phyloP scores from a whole-genome alignment of 2,113 vertebrate species.

The Paratilapia polleni region DNA sequence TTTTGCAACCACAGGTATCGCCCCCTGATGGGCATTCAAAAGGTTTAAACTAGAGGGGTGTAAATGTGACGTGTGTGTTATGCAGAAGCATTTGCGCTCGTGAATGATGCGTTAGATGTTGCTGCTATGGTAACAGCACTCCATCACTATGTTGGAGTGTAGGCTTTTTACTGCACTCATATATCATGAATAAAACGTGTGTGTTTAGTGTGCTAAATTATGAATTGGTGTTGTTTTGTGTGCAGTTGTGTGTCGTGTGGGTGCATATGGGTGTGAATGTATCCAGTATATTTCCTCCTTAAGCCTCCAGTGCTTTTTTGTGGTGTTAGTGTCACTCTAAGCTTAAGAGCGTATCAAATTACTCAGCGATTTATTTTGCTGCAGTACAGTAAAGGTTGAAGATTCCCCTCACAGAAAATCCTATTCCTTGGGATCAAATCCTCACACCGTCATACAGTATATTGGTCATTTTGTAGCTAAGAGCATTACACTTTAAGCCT shows the following conservation, averaged over 20 bases:
- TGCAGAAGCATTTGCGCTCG: constrained; percentile 8
- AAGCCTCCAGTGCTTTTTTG: constrained; percentile 20
- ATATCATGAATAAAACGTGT: constrained; percentile 49
- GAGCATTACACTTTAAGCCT: constrained; percentile 62
- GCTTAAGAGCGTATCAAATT: constrained; percentile 47
- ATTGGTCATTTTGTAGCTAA: constrained; percentile 52
- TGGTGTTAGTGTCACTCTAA: constrained; percentile 7
- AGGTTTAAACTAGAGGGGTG: not conserved
- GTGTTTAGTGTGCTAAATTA: constrained; percentile 52
- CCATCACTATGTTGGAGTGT: constrained; percentile 15
- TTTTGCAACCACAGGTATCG: not conserved
- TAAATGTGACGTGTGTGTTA: constrained; percentile 15
- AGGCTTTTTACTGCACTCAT: constrained; percentile 38
- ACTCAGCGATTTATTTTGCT: constrained; percentile 51
- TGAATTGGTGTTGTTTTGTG: constrained; percentile 38
- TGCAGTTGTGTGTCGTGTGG: not conserved
- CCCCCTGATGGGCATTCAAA: not conserved
- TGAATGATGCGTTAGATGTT: constrained; percentile 40
- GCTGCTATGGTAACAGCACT: constrained; percentile 63
- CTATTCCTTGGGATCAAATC: constrained; percentile 46
- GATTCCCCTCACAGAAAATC: constrained; percentile 45
- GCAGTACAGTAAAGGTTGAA: constrained; percentile 50
- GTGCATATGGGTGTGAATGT: constrained; percentile 8
- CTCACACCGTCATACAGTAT: constrained; percentile 24
- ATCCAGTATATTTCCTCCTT: constrained; percentile 22